Evolutionary conservation across 2,113 vertebrate genomes (phyloP), one percentile per base, ranked within the genome.

Genomic region (Tyto alba): DNA sequence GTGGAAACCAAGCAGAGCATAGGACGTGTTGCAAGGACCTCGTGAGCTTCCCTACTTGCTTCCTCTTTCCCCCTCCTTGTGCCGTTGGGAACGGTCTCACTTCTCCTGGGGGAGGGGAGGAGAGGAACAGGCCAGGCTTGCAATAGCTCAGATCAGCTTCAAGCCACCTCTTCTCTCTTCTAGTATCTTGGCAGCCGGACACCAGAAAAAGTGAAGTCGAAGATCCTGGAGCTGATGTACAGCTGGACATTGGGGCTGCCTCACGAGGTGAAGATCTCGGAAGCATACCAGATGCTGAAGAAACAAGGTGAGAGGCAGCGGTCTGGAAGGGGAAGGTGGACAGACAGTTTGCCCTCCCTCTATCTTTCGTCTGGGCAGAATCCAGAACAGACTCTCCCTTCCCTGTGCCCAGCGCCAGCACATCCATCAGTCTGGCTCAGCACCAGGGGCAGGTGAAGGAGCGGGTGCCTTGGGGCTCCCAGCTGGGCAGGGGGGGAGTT

Each of bases 221-320:
- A 99, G 95, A 98, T 99, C 92, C 83, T 99, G 93, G 99, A 99
- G 97, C 97, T 99, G 63, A 98, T 99, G 94, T 99, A 98, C 97
- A 98, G 99, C 97, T 99, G 99, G 99, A 99, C 98, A 0, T 64
- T 99, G 19, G 98, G 97, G 41, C 97, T 99, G 80, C 99, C 99
- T 10, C 98, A 99, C 16, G 99, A 99, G 92, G 98, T 98, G 90
- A 99, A 99, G 97, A 99, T 99, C 27, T 95, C 98, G 2, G 99
- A 99, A 55, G 99, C 99, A 47, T 99, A 99, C 97, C 99, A 99
- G 97, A 99, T 99, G 99, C 98, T 99, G 68, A 99, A 99, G 96
- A 99, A 99, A 93, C 99, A 99, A 97, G 99, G 99, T 99, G 89
- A 98, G 98, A 10, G 22, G 68, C 40, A 52, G 15, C 43, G 41